Conservation (phyloP, 2,113 vertebrate genomes). For the Aldabrachelys gigantea region DNA sequence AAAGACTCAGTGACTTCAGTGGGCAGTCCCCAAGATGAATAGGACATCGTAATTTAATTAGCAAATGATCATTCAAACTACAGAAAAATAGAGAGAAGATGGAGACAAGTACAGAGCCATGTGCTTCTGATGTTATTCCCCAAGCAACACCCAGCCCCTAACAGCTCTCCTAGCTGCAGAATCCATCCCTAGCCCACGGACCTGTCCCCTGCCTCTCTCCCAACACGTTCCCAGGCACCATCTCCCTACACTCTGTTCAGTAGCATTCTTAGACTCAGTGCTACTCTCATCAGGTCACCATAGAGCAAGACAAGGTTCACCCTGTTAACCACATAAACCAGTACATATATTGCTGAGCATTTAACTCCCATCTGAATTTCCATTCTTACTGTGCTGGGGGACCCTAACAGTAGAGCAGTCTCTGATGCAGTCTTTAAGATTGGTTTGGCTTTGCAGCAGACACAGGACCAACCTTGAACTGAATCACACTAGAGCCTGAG, state of each 20-base stretch:
- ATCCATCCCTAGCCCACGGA: not conserved
- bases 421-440: not conserved
- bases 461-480: not conserved
- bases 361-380: not conserved
- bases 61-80: not conserved
- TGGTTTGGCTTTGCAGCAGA: not conserved
- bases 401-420: not conserved
- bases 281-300: not conserved
- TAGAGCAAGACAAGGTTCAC: not conserved
- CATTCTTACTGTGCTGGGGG: not conserved
- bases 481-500: not conserved
- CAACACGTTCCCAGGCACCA: not conserved
- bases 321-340: not conserved
- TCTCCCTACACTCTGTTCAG: not conserved
- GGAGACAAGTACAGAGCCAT: not conserved
- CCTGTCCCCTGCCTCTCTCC: too few relatives aligned
- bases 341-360: not conserved
- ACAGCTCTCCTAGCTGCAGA: not conserved
- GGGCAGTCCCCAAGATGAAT: not conserved
- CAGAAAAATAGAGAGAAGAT: not conserved
- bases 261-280: not conserved
- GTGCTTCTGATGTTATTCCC: not conserved
- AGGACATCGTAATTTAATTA: not conserved
- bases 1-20: not conserved
- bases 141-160: not conserved